These are phyloP conservation scores for Macropis europaea DNA, from an alignment of 2,888 invertebrate genomes.

Conservation along the genomic window DNA sequence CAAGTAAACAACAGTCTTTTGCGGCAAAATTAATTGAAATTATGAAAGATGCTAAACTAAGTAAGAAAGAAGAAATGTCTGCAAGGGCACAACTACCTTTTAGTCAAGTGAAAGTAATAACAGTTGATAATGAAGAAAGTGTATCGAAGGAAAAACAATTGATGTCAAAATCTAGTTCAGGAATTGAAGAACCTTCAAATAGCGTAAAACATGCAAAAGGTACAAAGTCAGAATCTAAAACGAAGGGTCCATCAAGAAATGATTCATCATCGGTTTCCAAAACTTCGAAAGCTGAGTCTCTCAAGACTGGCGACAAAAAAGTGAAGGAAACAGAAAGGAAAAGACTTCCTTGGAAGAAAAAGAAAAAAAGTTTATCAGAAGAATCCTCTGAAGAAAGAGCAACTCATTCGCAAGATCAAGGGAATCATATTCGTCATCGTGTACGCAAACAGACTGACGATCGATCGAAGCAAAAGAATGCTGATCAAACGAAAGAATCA, in stretches of 20 bases:
- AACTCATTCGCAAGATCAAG: background rate
- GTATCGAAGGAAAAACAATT: background rate
- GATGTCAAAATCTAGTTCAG: background rate
- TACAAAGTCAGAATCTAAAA: background rate
- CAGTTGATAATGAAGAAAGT: too few relatives aligned
- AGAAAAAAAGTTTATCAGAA: slow-evolving; percentile 32
- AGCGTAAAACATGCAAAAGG: background rate
- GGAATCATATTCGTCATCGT: slow-evolving; percentile 15
- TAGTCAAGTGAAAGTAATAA: background rate
- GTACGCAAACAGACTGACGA: slow-evolving; percentile 10
- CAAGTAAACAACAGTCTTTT: background rate
- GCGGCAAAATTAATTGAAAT: background rate
- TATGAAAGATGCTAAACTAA: background rate
- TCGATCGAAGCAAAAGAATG: slow-evolving; percentile 2
- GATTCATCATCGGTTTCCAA: background rate
- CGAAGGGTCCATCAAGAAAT: background rate
- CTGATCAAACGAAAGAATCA: background rate
- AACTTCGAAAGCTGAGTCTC: background rate
- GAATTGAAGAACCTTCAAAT: background rate
- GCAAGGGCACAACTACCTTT: background rate
- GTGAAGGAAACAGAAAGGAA: slow-evolving; percentile 15
- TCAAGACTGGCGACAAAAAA: background rate
- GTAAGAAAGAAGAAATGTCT: background rate
- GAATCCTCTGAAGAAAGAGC: slow-evolving; percentile 37
- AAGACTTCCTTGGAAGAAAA: background rate